Evolutionary conservation across 2,888 invertebrate genomes (phyloP).

Genomic region (Brachyopa scutellaris): DNA sequence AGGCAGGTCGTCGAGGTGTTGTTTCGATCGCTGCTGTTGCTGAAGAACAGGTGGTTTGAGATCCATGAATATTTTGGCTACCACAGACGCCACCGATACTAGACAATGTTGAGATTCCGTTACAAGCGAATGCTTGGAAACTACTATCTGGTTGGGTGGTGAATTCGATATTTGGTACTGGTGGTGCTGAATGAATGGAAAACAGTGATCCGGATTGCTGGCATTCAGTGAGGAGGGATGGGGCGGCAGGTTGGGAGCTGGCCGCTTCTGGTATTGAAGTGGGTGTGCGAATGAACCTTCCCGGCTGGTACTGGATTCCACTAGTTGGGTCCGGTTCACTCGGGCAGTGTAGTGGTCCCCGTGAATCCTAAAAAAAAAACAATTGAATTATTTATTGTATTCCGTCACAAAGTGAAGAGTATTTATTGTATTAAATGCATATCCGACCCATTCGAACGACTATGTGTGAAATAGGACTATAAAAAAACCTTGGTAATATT

Average conservation of each 20-base stretch:
- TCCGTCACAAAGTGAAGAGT: too few relatives aligned
- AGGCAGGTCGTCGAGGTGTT: conserved; percentile 82
- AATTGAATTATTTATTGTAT: neutral
- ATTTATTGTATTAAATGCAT: too few relatives aligned
- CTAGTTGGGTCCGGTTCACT: conserved; percentile 82
- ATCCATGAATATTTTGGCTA: conserved; percentile 24
- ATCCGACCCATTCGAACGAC: too few relatives aligned
- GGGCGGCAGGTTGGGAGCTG: conserved; percentile 76
- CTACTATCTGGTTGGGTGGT: conserved; percentile 74
- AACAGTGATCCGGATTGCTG: conserved; percentile 84
- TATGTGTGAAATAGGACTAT: too few relatives aligned
- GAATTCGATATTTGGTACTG: conserved; percentile 82
- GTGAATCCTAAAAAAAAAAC: conserved; percentile 79
- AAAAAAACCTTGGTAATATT: too few relatives aligned
- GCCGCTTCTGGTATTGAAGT: conserved; percentile 75
- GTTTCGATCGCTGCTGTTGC: conserved; percentile 77
- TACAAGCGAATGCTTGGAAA: conserved; percentile 75
- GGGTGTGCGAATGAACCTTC: conserved; percentile 80
- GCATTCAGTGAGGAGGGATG: conserved; percentile 76
- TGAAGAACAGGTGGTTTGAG: conserved; percentile 38
- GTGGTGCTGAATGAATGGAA: conserved; percentile 87
- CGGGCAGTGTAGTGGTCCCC: conserved; percentile 82
- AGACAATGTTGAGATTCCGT: conserved; percentile 75
- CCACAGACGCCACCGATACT: conserved; percentile 65
- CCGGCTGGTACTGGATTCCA: conserved; percentile 82